Evolutionary conservation across 2,797 vertebrate genomes (phyloP).

Genomic region (Zalophus californianus): DNA sequence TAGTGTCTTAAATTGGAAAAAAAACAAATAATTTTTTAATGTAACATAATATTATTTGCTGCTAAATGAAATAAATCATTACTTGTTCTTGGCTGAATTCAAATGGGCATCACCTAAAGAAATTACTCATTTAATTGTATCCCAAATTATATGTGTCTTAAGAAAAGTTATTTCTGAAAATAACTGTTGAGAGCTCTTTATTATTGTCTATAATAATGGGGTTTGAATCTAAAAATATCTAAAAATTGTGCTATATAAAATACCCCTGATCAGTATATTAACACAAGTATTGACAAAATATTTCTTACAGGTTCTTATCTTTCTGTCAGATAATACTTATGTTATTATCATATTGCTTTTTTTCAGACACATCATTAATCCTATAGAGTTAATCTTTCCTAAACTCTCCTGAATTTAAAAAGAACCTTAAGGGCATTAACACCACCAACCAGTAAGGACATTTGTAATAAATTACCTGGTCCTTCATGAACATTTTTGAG

Average conservation of each 20-base stretch:
- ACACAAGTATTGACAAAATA: neutral
- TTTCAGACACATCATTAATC: neutral
- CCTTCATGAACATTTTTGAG: neutral
- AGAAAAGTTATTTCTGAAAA: neutral
- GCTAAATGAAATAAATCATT: slow-evolving; percentile 37
- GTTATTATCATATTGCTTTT: neutral
- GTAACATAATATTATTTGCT: neutral
- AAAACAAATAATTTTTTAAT: neutral
- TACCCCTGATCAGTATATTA: neutral
- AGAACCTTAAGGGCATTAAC: neutral
- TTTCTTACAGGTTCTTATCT: neutral
- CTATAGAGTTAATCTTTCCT: neutral
- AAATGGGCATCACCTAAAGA: neutral
- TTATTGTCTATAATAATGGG: neutral
- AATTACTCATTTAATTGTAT: neutral
- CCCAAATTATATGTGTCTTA: neutral
- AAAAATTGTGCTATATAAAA: slow-evolving; percentile 6
- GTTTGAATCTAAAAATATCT: neutral
- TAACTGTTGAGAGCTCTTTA: neutral
- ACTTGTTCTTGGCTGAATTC: neutral
- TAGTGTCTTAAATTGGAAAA: neutral
- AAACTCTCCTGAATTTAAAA: neutral
- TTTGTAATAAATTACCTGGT: neutral
- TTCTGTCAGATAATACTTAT: neutral
- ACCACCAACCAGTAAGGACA: neutral